A percentile compares a stretch with the other conserved stretches of the same genome.
Conservation (phyloP, 1,140 invertebrate species). For the Myzus persicae region DNA sequence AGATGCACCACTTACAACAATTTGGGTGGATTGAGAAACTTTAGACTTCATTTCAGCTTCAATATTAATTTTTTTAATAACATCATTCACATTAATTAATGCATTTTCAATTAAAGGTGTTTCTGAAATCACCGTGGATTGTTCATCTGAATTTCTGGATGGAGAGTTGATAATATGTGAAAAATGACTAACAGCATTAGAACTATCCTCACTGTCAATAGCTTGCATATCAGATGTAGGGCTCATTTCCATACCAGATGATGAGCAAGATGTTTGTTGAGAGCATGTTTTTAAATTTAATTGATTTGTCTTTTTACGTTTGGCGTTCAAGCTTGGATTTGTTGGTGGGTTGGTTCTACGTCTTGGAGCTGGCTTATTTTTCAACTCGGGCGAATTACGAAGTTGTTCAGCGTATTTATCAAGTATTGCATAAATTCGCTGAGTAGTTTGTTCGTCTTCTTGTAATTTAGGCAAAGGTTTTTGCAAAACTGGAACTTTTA, state of each 20-base stretch:
- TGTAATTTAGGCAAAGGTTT: slow-evolving; percentile 78
- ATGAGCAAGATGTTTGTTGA: slow-evolving; percentile 65
- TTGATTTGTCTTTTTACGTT: slow-evolving; percentile 76
- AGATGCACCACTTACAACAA: slow-evolving; percentile 48
- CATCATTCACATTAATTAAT: slow-evolving; percentile 57
- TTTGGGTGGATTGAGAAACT: slow-evolving; percentile 61
- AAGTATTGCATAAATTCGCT: slow-evolving; percentile 80
- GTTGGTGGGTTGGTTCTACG: slow-evolving; percentile 77
- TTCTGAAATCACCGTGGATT: slow-evolving; percentile 60
- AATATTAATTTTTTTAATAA: slow-evolving; percentile 59
- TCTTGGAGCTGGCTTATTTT: slow-evolving; percentile 81
- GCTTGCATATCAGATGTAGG: slow-evolving; percentile 61
- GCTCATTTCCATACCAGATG: slow-evolving; percentile 62
- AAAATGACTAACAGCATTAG: slow-evolving; percentile 62
- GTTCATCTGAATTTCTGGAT: slow-evolving; percentile 60
- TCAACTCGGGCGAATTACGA: slow-evolving; percentile 79
- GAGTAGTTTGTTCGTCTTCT: slow-evolving; percentile 82
- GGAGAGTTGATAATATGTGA: slow-evolving; percentile 66
- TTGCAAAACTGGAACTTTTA: slow-evolving; percentile 60
- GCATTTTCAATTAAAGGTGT: slow-evolving; percentile 60
- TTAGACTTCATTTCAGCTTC: slow-evolving; percentile 58
- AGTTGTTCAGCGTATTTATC: slow-evolving; percentile 83
- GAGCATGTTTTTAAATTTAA: slow-evolving; percentile 68
- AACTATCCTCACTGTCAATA: slow-evolving; percentile 62
- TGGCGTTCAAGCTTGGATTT: slow-evolving; percentile 74